phyloP scores from a whole-genome alignment of 1,140 invertebrate species.

The Periplaneta americana region DNA sequence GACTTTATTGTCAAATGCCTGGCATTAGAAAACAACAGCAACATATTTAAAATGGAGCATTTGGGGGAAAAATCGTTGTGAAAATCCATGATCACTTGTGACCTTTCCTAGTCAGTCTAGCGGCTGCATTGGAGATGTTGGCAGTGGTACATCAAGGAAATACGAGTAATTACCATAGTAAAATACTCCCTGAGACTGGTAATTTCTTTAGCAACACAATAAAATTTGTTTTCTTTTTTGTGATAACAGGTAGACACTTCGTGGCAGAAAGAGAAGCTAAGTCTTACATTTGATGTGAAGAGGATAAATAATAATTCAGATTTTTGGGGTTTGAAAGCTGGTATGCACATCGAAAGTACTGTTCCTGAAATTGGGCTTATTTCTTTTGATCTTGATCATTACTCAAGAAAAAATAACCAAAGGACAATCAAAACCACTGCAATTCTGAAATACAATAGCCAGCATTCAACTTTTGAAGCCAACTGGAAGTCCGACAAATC shows the following conservation, averaged over 20 bases:
- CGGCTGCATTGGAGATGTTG: no score
- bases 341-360: not conserved
- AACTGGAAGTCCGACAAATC: not conserved
- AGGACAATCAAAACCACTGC: not conserved
- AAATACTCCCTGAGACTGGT: no score
- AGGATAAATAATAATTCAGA: not conserved
- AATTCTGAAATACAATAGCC: not conserved
- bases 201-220: no score
- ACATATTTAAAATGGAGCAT: no score
- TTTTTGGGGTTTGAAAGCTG: not conserved
- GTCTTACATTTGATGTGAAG: not conserved
- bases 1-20: no score
- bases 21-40: no score
- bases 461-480: not conserved
- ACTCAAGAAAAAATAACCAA: not conserved
- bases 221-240: not conserved
- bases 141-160: no score
- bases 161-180: no score
- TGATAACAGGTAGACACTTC: conserved; percentile 1
- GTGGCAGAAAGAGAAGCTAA: conserved; percentile 9
- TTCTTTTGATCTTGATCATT: not conserved
- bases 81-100: no score
- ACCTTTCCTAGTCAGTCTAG: no score
- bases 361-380: not conserved
- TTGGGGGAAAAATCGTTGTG: no score